A percentile compares a stretch with the other conserved stretches of the same genome.
Conservation (phyloP, 35 echinoderm and acorn worm species). For the Heliocidaris erythrogramma region DNA sequence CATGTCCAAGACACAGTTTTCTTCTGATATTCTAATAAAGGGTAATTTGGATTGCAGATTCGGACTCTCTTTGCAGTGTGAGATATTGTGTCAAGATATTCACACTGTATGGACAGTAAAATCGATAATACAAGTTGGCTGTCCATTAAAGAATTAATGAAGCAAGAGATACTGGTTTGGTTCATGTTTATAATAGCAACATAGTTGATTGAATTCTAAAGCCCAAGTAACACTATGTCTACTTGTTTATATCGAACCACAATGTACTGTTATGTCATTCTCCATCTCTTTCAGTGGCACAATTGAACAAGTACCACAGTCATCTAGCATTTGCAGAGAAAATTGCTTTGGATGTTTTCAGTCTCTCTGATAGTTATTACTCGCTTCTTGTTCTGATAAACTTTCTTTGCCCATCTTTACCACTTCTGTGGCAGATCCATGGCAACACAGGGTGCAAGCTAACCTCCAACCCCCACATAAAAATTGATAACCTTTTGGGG, state of each 20-base stretch:
- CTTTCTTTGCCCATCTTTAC: neutral
- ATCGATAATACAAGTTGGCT: neutral
- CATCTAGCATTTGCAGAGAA: no score
- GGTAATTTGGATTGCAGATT: no score
- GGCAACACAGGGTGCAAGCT: neutral
- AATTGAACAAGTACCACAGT: no score
- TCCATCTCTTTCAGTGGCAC: no score
- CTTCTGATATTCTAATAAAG: no score
- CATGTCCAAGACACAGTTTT: no score
- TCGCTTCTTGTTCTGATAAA: no score
- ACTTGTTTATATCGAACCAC: neutral
- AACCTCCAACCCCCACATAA: neutral
- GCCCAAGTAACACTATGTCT: neutral
- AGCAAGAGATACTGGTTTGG: neutral
- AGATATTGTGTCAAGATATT: no score
- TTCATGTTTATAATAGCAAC: neutral
- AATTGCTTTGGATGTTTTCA: no score
- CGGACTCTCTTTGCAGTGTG: no score
- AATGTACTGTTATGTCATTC: neutral
- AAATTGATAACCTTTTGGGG: neutral
- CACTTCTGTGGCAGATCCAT: neutral
- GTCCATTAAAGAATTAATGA: neutral
- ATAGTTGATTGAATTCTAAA: neutral
- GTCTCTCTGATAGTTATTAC: no score
- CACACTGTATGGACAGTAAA: no score